phyloP scores from a whole-genome alignment of 2,113 vertebrate genomes.

The Alligator mississippiensis region DNA sequence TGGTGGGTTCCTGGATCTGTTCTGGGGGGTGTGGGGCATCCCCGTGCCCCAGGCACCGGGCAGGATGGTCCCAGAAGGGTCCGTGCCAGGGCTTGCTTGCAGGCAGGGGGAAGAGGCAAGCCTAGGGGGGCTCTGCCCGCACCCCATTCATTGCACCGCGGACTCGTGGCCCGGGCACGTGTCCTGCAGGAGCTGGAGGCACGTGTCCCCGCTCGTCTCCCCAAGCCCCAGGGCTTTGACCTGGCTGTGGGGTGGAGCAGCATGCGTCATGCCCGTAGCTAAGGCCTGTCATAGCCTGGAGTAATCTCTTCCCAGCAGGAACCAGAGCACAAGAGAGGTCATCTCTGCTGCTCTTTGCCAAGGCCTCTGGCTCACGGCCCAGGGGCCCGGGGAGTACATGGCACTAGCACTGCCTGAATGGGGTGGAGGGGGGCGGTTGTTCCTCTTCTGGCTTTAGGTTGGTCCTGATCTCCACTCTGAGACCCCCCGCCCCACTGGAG shows the following conservation, averaged over 20 bases:
- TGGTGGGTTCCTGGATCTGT: too few species aligned
- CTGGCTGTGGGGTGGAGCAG: not conserved
- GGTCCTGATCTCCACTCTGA: not conserved
- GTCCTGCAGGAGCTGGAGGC: conserved; percentile 45
- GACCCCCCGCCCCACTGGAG: rapidly evolving
- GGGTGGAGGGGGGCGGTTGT: not conserved
- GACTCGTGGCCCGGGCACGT: not conserved
- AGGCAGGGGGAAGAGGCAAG: not conserved
- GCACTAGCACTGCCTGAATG: conserved; percentile 51
- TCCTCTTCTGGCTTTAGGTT: not conserved
- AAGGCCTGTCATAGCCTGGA: not conserved
- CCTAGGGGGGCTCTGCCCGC: not conserved
- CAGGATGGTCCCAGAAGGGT: rapidly evolving
- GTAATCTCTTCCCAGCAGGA: conserved; percentile 1
- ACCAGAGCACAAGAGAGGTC: not conserved
- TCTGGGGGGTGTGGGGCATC: not conserved
- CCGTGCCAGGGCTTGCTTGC: not conserved
- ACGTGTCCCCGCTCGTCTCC: not conserved
- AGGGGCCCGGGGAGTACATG: conserved; percentile 10
- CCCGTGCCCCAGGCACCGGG: rapidly evolving
- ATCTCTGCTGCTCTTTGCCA: not conserved
- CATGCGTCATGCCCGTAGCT: not conserved
- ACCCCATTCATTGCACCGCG: too few species aligned
- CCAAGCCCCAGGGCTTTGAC: not conserved
- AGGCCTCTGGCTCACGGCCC: not conserved